Base-by-base conservation (phyloP, 2,888 invertebrate genomes). In the Nymphalis polychloros region DNA sequence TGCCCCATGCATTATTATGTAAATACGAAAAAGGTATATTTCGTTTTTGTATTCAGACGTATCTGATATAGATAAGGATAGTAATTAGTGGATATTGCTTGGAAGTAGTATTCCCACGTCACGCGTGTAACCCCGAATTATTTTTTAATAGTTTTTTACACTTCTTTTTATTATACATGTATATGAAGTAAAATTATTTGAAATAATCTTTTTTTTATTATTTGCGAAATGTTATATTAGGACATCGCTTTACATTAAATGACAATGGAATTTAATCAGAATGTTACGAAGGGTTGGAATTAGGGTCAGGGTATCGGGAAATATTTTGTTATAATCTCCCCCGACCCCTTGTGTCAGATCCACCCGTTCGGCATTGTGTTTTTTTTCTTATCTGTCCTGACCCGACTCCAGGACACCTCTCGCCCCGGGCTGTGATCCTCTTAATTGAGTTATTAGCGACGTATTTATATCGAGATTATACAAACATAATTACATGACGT, bases 1-100 rank as follows among this genome's bases (percentile, higher is more conserved):
- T 84, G 86, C 88, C 87, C 88, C 86, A 85, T 88, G 88, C 88
- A 85, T 89, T 89, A 89, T 90, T 90, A 91, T 91, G 89, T 89
- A 88, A 90, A 92, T 91, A 83, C 81, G 27, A 82, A 81, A 87
- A 86, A 86, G 84, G 88, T 88, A 89, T 86, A 84, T 84, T 83
- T 84, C 81, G 78, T 79, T 80, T 87, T 89, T 84, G 85, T 75
- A 67, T 74, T 52, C 48, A 65, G 75, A 71, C 75, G 82, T 89
- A 90, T 90, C 90, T 86, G 89, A 91, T 90, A 77, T 77, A 88
- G 90, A 90, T 90, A 90, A 83, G 83, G 80, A 79, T 81, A 82
- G 83, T 89, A 90, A 90, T 91, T 91, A 90, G 88, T 85, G 81
- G 81, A 83, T 84, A 82, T 85, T 85, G 81, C 53, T 50, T 77